These are phyloP conservation scores for Serrognathus titanus DNA, from an alignment of 2,888 invertebrate species.

Conservation along the genomic window DNA sequence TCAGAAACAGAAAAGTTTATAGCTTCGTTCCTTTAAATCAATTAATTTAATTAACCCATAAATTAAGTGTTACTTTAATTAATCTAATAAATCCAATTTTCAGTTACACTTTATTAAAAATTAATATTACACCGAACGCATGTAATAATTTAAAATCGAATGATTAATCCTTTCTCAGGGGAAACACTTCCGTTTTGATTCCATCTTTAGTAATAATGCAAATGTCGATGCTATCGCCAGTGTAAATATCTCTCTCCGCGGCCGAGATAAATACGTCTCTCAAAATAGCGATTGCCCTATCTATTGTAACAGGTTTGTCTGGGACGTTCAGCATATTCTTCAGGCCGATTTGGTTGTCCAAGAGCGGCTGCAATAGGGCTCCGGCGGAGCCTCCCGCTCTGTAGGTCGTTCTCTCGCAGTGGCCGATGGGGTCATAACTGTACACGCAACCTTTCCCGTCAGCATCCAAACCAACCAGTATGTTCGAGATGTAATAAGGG, in stretches of 20 bases:
- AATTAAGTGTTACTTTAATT: too few relatives aligned
- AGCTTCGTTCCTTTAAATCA: too few relatives aligned
- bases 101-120: background rate
- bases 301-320: conserved; percentile 64
- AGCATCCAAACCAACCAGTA: conserved; percentile 89
- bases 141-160: background rate
- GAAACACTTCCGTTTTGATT: conserved; percentile 67
- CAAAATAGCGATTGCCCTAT: conserved; percentile 78
- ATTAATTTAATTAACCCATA: too few relatives aligned
- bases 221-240: conserved; percentile 87
- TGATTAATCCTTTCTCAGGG: conserved; percentile 81
- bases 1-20: too few relatives aligned
- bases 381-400: conserved; percentile 91
- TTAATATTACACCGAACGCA: background rate
- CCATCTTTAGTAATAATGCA: conserved; percentile 87
- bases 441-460: conserved; percentile 93
- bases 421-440: conserved; percentile 97
- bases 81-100: too few relatives aligned
- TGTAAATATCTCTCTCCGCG: conserved; percentile 96
- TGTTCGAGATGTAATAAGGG: conserved; percentile 95
- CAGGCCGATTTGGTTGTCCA: conserved; percentile 93
- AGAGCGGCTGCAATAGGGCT: conserved; percentile 84
- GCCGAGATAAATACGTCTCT: conserved; percentile 98
- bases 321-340: conserved; percentile 78
- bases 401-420: conserved; percentile 80